A percentile compares a stretch with the other conserved stretches of the same genome.
phyloP scores from a whole-genome alignment of 2,888 invertebrate genomes.

The Lepetodrilus schrolli region DNA sequence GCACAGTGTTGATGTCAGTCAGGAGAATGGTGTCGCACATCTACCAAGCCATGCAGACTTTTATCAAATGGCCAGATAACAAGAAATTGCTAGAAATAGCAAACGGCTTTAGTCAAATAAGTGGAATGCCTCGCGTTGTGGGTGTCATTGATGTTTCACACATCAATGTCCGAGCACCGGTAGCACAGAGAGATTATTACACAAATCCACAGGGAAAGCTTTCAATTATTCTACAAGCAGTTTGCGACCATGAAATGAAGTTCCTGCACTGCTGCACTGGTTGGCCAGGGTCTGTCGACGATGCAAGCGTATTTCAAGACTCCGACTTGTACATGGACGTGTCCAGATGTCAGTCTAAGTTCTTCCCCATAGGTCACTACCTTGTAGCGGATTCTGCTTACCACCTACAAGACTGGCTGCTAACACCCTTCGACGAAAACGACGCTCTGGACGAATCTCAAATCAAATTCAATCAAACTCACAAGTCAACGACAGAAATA shows the following conservation, averaged over 20 bases:
- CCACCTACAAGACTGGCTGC: conserved; percentile 34
- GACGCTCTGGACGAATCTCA: conserved; percentile 24
- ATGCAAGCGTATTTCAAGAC: conserved; percentile 33
- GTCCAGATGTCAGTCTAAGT: neutral
- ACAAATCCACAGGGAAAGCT: conserved; percentile 31
- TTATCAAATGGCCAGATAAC: conserved; percentile 37
- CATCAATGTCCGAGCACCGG: conserved; percentile 29
- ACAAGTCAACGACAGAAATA: neutral
- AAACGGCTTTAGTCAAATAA: neutral
- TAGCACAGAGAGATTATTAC: conserved; percentile 31
- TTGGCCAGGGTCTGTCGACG: conserved; percentile 39
- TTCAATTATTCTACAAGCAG: conserved; percentile 36
- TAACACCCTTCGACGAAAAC: conserved; percentile 31
- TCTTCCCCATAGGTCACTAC: conserved; percentile 34
- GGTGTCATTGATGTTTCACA: conserved; percentile 38
- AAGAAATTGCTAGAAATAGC: neutral
- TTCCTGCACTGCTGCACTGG: conserved; percentile 41
- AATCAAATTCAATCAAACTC: conserved; percentile 26
- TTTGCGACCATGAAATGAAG: conserved; percentile 34
- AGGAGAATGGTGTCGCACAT: conserved; percentile 13
- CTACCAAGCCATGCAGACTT: conserved; percentile 33
- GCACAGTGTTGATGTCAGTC: neutral
- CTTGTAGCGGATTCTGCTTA: conserved; percentile 35
- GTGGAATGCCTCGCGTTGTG: conserved; percentile 28
- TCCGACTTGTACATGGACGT: conserved; percentile 36